These are phyloP conservation scores for Nibea albiflora DNA, from an alignment of 2,113 vertebrate species.

Conservation along the genomic window DNA sequence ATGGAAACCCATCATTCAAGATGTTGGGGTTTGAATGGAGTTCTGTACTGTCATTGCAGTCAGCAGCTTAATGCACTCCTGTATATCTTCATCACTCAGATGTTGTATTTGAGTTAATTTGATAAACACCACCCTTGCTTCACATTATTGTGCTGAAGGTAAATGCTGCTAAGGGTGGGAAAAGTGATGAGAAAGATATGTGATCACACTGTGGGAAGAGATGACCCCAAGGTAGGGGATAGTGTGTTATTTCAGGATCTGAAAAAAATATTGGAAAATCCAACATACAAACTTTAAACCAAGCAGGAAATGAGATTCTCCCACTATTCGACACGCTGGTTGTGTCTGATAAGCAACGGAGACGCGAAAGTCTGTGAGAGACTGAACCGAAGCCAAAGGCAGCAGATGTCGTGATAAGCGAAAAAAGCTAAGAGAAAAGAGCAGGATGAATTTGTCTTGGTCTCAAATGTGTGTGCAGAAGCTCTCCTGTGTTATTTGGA, in stretches of 20 bases:
- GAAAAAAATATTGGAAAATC: conserved; percentile 18
- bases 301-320: conserved; percentile 60
- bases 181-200: conserved; percentile 10
- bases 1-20: no score
- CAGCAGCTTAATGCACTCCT: no score
- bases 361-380: not conserved
- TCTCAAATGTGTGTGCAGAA: conserved; percentile 21
- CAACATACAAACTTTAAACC: conserved; percentile 28
- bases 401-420: conserved; percentile 35
- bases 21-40: no score
- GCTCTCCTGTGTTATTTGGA: conserved; percentile 2
- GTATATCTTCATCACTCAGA: not conserved
- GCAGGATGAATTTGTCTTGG: conserved; percentile 3
- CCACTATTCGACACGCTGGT: not conserved
- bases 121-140: conserved; percentile 1
- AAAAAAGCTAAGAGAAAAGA: not conserved
- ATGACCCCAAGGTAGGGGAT: not conserved
- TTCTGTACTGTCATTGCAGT: no score
- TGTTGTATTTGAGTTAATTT: not conserved
- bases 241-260: conserved; percentile 14
- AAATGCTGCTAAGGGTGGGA: not conserved
- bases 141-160: not conserved
- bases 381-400: conserved; percentile 31
- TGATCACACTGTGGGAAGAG: conserved; percentile 31
- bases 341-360: conserved; percentile 15